Evolutionary conservation across 2,888 invertebrate genomes (phyloP).

Genomic region (Boloria selene): DNA sequence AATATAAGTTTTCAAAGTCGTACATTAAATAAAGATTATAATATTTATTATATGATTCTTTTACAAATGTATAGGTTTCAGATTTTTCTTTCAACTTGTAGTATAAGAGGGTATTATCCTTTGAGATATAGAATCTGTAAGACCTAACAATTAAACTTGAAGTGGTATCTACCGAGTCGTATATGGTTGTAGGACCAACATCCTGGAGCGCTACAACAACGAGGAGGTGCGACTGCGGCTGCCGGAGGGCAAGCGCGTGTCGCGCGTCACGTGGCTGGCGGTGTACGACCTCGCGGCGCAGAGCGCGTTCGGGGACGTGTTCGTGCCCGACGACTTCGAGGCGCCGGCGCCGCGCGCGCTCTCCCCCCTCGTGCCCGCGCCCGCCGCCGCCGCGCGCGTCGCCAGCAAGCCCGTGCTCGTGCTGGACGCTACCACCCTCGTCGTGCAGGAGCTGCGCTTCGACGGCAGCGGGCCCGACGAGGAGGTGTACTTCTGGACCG

Average conservation of each 20-base stretch:
- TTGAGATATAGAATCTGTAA: too few species aligned
- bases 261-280: constrained; percentile 94
- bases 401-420: constrained; percentile 88
- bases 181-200: constrained; percentile 93
- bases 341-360: constrained; percentile 87
- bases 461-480: constrained; percentile 85
- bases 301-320: constrained; percentile 94
- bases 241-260: constrained; percentile 92
- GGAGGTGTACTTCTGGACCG: constrained; percentile 93
- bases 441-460: constrained; percentile 88
- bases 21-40: too few species aligned
- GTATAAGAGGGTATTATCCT: too few species aligned
- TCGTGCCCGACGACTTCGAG: constrained; percentile 94
- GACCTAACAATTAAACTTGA: too few species aligned
- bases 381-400: constrained; percentile 56
- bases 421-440: constrained; percentile 90
- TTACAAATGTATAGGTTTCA: too few species aligned
- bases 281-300: constrained; percentile 93
- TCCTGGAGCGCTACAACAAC: constrained; percentile 92
- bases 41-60: too few species aligned
- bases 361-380: constrained; percentile 59
- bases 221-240: constrained; percentile 91
- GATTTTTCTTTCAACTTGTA: too few species aligned
- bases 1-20: too few species aligned
- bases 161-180: too few species aligned